Percentiles rank a stretch among this genome's conserved stretches.
Conservation (phyloP, 2,888 invertebrate genomes). For the Leptogaster cylindrica region DNA sequence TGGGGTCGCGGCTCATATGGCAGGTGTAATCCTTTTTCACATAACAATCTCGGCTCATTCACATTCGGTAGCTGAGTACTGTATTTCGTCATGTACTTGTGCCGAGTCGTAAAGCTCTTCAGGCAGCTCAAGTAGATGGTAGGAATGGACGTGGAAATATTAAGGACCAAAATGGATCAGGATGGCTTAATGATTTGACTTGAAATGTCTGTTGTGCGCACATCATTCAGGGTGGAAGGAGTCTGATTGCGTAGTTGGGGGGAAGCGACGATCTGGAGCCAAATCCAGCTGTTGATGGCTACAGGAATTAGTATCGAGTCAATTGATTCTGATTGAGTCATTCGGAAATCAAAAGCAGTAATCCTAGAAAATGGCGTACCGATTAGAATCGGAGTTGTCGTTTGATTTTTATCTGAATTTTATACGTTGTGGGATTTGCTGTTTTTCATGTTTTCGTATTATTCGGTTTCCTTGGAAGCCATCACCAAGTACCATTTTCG, state of each 20-base stretch:
- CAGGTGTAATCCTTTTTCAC: too few species aligned
- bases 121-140: neutral
- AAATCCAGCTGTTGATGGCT: constrained; percentile 17
- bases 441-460: neutral
- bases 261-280: constrained; percentile 6
- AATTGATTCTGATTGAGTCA: constrained; percentile 34
- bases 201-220: neutral
- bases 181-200: constrained; percentile 28
- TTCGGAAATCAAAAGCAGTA: constrained; percentile 26
- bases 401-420: neutral
- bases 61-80: too few species aligned
- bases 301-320: neutral
- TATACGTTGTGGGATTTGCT: neutral
- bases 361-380: constrained; percentile 31
- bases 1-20: too few species aligned
- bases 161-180: constrained; percentile 28
- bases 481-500: constrained; percentile 26
- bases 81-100: neutral
- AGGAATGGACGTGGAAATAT: constrained; percentile 1
- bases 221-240: neutral
- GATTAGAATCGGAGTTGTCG: constrained; percentile 23
- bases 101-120: neutral
- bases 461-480: constrained; percentile 36
- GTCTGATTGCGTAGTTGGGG: neutral
- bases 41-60: too few species aligned